phyloP scores from a whole-genome alignment of 2,113 vertebrate genomes.

The Chlorocebus sabaeus region DNA sequence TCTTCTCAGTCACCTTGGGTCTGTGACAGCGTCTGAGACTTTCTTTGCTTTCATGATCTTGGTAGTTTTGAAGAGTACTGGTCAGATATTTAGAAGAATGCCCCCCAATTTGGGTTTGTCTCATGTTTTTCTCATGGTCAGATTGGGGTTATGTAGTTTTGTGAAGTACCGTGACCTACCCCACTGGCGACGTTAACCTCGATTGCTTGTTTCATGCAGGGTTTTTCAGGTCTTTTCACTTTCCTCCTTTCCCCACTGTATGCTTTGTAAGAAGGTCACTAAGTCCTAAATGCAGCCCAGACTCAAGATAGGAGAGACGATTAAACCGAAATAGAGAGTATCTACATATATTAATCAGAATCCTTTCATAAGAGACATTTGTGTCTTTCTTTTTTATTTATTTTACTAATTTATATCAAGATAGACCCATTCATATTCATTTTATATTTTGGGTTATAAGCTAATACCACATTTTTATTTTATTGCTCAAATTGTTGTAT shows the following conservation, averaged over 20 bases:
- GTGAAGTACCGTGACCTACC: not conserved
- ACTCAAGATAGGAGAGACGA: not conserved
- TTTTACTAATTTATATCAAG: not conserved
- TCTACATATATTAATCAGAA: not conserved
- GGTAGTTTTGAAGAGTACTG: not conserved
- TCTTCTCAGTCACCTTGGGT: not conserved
- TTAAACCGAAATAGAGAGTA: not conserved
- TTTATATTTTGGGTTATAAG: constrained; percentile 5
- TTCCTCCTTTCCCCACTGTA: not conserved
- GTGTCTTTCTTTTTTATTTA: not conserved
- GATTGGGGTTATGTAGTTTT: not conserved
- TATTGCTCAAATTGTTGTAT: not conserved
- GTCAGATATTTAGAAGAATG: not conserved
- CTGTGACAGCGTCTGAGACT: not conserved
- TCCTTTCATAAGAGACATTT: not conserved
- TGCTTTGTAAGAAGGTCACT: not conserved
- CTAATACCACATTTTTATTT: not conserved
- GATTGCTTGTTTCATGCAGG: not conserved
- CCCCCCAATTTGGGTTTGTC: not conserved
- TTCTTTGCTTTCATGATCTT: not conserved
- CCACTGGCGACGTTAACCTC: not conserved
- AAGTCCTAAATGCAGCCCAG: not conserved
- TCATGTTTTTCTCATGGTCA: not conserved
- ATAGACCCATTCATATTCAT: not conserved
- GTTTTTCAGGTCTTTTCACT: not conserved